Percentiles rank a stretch among this genome's conserved stretches.
These are phyloP conservation scores for Passer domesticus DNA, from an alignment of 2,113 vertebrate species.

Conservation along the genomic window DNA sequence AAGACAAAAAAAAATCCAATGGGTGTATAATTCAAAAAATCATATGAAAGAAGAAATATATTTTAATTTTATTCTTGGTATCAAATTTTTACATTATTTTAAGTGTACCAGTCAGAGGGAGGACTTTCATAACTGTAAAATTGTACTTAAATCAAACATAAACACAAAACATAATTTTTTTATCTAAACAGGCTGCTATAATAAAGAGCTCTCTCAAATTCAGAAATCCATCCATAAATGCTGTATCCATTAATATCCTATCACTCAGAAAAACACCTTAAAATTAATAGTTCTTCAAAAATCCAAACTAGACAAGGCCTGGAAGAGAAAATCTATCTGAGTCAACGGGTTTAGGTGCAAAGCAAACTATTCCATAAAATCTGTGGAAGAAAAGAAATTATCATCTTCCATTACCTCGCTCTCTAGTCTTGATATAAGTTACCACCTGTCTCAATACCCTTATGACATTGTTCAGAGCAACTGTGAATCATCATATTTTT, in stretches of 20 bases:
- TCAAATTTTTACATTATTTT: not conserved
- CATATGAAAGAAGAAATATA: not conserved
- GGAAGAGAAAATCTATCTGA: not conserved
- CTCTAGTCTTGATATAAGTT: not conserved
- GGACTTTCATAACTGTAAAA: not conserved
- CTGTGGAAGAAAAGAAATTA: not conserved
- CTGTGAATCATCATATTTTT: not conserved
- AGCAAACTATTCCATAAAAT: not conserved
- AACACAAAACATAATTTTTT: not conserved
- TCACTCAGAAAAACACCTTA: not conserved
- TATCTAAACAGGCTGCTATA: not conserved
- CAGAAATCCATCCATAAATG: not conserved
- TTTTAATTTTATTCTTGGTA: not conserved
- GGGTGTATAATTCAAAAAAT: not conserved
- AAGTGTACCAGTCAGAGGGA: not conserved
- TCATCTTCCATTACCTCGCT: not conserved
- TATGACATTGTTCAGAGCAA: not conserved
- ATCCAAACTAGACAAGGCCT: not conserved
- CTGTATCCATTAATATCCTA: not conserved
- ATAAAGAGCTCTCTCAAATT: not conserved
- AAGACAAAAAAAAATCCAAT: not conserved
- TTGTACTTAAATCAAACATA: not conserved
- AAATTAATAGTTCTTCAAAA: not conserved
- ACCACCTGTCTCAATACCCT: not conserved
- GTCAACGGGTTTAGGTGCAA: not conserved